Evolutionary conservation across 2,888 invertebrate genomes (phyloP), one percentile per base, ranked within the genome.

Genomic region (Ceramica pisi): DNA sequence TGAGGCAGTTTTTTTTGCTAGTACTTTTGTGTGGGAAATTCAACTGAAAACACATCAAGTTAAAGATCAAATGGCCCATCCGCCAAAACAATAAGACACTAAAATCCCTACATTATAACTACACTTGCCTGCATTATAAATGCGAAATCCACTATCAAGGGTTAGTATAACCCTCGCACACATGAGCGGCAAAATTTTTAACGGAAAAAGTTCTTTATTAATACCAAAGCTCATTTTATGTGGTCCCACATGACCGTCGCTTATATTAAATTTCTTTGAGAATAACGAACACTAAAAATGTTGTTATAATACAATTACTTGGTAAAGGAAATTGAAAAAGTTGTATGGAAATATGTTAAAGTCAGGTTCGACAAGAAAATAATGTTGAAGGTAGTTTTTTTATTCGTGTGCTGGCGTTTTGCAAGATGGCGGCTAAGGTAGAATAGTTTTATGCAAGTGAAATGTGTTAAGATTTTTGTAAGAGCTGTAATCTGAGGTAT

Each of bases 201-300:
- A 86, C 81, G 81, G 79, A 75, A 76, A 85, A 85, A 85, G 75
- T 85, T 86, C 10, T 46, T 81, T 85, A 86, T 86, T 85, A 85
- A 86, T 86, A 81, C 78, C 65, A 26, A 70, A 81, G 75, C 79
- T 74, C 75, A 76, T 84, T 86, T 85, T 86, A 85, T 76, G 78
- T 75, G 68, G 81, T 81, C 80, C 81, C 86, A 86, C 75, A 86
- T 85, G 85, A 83, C 77, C 74, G 85, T 67, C 71, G 79, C 64
- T 82, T 78, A 74, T 85, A 85, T 85, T 86, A 85, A 85, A 85
- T 86, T 85, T 85, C 86, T 86, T 85, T 74, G 78, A 71, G 71
- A 78, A 84, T 81, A 82, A 80, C 68, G 71, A 61, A 69, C 83
- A 85, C 83, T 85, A 83, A 80, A 84, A 85, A 79, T 78, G 71